These are phyloP conservation scores for Urophycis tenuis DNA, from an alignment of 2,797 vertebrate species.

Conservation along the genomic window DNA sequence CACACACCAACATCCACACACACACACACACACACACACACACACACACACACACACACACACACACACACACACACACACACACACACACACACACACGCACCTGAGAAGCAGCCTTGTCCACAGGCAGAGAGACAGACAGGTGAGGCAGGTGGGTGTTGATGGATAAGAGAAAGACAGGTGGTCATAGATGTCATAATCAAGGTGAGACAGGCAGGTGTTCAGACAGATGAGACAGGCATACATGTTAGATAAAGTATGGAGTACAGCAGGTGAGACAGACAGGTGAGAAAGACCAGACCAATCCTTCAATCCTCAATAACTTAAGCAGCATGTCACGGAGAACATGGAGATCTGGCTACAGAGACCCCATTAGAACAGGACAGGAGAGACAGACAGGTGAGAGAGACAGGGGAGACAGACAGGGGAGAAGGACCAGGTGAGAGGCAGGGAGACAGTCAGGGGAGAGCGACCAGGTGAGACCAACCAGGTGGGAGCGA, in stretches of 20 bases:
- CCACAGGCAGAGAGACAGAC: neutral
- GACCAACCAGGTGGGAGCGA: no score
- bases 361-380: no score
- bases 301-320: no score
- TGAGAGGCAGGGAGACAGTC: no score
- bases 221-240: no score
- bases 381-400: neutral
- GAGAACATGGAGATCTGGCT: no score
- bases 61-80: neutral
- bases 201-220: neutral
- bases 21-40: neutral
- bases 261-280: neutral
- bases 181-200: neutral
- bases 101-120: constrained; percentile 1
- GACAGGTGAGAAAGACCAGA: no score
- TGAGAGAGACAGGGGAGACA: no score
- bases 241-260: no score
- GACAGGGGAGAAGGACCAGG: no score
- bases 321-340: no score
- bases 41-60: neutral
- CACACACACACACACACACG: neutral
- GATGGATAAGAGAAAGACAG: neutral
- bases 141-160: neutral
- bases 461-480: no score
- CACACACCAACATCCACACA: neutral